phyloP scores from a whole-genome alignment of 2,113 vertebrate genomes.

The Cryptotis parvus region DNA sequence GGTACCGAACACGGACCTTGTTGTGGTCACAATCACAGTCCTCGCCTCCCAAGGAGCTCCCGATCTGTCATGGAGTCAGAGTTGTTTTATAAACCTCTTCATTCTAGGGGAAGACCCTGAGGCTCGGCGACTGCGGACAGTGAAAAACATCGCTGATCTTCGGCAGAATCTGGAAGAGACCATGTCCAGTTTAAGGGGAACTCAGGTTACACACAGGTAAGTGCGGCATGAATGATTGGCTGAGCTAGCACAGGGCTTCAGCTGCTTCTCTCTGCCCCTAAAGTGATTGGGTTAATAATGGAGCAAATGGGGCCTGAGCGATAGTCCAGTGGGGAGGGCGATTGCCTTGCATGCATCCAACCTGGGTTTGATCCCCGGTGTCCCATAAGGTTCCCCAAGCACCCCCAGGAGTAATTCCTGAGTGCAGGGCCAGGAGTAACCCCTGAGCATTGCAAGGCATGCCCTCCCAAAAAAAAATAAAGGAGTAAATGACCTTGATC shows the following conservation, averaged over 20 bases:
- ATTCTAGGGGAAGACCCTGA: constrained; percentile 94
- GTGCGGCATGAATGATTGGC: accelerated
- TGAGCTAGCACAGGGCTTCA: neutral
- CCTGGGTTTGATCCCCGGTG: too few species aligned
- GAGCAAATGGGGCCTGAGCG: too few species aligned
- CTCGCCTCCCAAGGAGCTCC: neutral
- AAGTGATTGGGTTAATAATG: neutral
- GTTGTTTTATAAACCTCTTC: neutral
- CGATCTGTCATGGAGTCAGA: neutral
- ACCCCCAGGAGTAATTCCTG: too few species aligned
- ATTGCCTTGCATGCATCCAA: too few species aligned
- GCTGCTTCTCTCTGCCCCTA: neutral
- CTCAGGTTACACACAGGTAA: constrained; percentile 95
- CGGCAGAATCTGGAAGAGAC: constrained; percentile 98
- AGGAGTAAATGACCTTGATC: neutral
- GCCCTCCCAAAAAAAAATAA: too few species aligned
- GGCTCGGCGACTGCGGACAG: constrained; percentile 93
- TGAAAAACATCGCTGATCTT: constrained; percentile 97
- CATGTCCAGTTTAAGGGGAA: constrained; percentile 97
- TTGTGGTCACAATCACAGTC: accelerated
- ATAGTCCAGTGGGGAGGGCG: too few species aligned
- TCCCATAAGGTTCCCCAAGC: too few species aligned
- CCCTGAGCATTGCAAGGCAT: too few species aligned
- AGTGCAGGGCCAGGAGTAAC: too few species aligned
- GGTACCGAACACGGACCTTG: too few species aligned